A percentile compares a stretch with the other conserved stretches of the same genome.
phyloP scores from a whole-genome alignment of 53 echinoderm and acorn worm genomes.

The Paelopatides confundens region DNA sequence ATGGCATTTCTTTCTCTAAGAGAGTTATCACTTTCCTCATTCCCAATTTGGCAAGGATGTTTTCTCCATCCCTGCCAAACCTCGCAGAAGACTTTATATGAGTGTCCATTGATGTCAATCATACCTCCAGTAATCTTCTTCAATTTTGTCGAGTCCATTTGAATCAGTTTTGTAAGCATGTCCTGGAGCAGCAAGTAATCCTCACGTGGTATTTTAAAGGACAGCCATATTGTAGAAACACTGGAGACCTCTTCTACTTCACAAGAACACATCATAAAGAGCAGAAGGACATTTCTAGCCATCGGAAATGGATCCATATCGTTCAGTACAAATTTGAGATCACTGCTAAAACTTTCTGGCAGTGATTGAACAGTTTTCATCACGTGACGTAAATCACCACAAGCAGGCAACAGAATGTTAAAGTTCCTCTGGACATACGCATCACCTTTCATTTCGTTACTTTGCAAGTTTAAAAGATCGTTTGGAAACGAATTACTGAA shows the following conservation, averaged over 20 bases:
- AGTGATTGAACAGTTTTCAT: constrained; percentile 35
- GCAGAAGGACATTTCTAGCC: constrained; percentile 23
- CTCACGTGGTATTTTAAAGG: neutral
- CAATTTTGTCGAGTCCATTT: neutral
- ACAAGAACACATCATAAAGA: neutral
- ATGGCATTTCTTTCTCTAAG: neutral
- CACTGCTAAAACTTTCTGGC: neutral
- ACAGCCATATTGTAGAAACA: constrained; percentile 22
- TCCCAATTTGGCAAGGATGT: neutral
- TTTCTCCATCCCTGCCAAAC: constrained; percentile 32
- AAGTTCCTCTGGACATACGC: no score
- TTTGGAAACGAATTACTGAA: constrained; percentile 17
- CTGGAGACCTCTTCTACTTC: neutral
- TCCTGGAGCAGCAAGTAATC: constrained; percentile 10
- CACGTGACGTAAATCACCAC: constrained; percentile 26
- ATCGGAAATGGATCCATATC: constrained; percentile 10
- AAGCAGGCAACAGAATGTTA: constrained; percentile 1
- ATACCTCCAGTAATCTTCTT: neutral
- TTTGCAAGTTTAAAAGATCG: neutral
- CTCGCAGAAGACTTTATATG: neutral
- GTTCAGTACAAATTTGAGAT: constrained; percentile 3
- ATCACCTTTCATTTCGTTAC: neutral
- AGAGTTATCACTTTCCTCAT: neutral
- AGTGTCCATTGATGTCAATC: neutral
- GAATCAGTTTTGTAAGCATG: neutral